Evolutionary conservation across 2,113 vertebrate genomes (phyloP).

Genomic region (Leptocoma aspasia): DNA sequence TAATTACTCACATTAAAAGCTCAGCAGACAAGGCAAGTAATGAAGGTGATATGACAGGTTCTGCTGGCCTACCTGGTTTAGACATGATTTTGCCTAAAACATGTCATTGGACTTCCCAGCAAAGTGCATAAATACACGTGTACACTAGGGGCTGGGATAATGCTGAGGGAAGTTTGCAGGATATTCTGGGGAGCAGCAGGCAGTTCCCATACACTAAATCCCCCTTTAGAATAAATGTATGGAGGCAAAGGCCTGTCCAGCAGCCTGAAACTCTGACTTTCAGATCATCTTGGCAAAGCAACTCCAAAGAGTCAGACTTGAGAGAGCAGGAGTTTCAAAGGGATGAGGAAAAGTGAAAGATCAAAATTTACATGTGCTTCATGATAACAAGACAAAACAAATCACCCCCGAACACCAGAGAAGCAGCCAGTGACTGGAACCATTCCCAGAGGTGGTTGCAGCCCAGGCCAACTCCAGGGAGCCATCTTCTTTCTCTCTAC

Average conservation of each 20-base stretch:
- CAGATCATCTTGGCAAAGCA: not conserved
- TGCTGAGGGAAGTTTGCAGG: not conserved
- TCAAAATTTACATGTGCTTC: not conserved
- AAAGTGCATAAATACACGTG: not conserved
- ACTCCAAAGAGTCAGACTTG: not conserved
- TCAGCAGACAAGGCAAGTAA: not conserved
- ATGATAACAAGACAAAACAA: not conserved
- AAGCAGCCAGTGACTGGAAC: not conserved
- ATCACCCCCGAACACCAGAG: not conserved
- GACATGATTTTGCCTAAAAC: not conserved
- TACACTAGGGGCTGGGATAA: not conserved
- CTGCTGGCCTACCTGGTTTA: not conserved
- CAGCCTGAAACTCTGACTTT: not conserved
- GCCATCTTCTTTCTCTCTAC: not conserved
- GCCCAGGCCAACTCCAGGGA: not conserved
- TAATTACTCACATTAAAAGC: not conserved
- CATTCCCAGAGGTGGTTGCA: not conserved
- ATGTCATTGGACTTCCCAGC: not conserved
- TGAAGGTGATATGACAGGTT: not conserved
- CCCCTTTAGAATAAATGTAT: not conserved
- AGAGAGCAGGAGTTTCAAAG: not conserved
- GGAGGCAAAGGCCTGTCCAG: not conserved
- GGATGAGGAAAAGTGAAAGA: not conserved
- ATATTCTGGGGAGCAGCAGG: not conserved
- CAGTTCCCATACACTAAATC: not conserved